Evolutionary conservation across 2,797 vertebrate species (phyloP).

Genomic region (Vespertilio murinus): DNA sequence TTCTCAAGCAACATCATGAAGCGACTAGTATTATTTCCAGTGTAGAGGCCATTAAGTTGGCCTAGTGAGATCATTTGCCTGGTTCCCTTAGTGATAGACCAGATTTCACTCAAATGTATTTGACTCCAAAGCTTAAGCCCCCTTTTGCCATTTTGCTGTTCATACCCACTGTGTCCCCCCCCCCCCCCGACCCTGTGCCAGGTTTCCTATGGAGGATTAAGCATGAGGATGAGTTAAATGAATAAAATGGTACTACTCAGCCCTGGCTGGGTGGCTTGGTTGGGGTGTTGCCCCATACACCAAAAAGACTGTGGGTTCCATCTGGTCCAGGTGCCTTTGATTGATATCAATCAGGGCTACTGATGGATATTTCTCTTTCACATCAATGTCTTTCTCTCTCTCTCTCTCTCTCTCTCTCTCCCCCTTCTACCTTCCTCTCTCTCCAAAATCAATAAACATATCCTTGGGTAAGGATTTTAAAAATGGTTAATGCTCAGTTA

Average conservation of each 20-base stretch:
- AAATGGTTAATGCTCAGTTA: not conserved
- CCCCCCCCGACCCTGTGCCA: not conserved
- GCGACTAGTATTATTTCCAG: not conserved
- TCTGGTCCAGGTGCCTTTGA: not conserved
- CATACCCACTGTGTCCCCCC: not conserved
- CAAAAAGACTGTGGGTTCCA: not conserved
- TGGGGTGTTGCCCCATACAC: not conserved
- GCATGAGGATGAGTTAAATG: not conserved
- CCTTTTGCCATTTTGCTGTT: conserved; percentile 22
- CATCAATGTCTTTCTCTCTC: too few species aligned
- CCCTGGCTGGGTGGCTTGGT: not conserved
- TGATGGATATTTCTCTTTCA: not conserved
- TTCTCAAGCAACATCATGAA: not conserved
- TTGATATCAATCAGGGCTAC: too few species aligned
- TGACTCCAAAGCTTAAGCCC: conserved; percentile 9
- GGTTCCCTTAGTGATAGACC: not conserved
- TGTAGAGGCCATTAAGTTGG: not conserved
- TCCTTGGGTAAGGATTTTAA: not conserved
- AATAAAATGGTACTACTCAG: not conserved
- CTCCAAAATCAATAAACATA: not conserved
- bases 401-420: too few species aligned
- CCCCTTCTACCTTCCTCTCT: not conserved
- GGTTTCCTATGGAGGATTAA: not conserved
- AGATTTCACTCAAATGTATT: conserved; percentile 7
- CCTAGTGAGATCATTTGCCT: not conserved